Percentiles rank a stretch among this genome's conserved stretches.
phyloP scores from a whole-genome alignment of 2,797 vertebrate species.

The Fringilla coelebs region DNA sequence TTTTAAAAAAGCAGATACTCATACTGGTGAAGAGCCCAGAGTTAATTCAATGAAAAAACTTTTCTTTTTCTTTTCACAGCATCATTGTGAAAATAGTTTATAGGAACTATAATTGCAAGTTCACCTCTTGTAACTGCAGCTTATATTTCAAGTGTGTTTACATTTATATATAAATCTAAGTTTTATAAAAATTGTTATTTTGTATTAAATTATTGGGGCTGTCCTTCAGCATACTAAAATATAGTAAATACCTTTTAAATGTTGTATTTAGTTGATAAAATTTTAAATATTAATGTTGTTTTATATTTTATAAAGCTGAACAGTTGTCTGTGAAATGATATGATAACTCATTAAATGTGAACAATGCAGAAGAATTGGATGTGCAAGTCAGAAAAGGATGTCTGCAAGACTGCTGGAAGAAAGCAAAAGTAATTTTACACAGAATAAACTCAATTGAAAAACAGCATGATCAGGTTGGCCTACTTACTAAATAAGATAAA shows the following conservation, averaged over 20 bases:
- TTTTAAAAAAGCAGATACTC: neutral
- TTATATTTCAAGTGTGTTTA: neutral
- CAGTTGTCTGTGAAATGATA: slow-evolving; percentile 66
- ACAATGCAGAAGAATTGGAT: slow-evolving; percentile 22
- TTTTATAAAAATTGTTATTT: neutral
- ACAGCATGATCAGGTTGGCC: slow-evolving; percentile 74
- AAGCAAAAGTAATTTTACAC: slow-evolving; percentile 80
- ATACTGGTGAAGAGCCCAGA: neutral
- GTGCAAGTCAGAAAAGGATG: slow-evolving; percentile 46
- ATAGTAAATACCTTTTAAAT: neutral
- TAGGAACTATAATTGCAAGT: neutral
- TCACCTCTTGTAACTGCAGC: neutral
- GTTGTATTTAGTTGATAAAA: neutral
- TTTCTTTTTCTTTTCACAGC: neutral
- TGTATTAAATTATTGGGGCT: neutral
- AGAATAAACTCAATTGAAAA: slow-evolving; percentile 83
- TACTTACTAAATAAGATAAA: slow-evolving; percentile 24
- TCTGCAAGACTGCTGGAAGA: slow-evolving; percentile 77
- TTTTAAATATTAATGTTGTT: neutral
- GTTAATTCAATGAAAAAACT: neutral
- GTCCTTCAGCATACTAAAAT: neutral
- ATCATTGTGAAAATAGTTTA: neutral
- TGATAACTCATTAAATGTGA: slow-evolving; percentile 42
- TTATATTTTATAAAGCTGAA: slow-evolving; percentile 69
- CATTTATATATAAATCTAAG: neutral